Evolutionary conservation across 37 sponge, comb jelly and placozoan genomes (phyloP).

Genomic region (Aplysina aerophoba): DNA sequence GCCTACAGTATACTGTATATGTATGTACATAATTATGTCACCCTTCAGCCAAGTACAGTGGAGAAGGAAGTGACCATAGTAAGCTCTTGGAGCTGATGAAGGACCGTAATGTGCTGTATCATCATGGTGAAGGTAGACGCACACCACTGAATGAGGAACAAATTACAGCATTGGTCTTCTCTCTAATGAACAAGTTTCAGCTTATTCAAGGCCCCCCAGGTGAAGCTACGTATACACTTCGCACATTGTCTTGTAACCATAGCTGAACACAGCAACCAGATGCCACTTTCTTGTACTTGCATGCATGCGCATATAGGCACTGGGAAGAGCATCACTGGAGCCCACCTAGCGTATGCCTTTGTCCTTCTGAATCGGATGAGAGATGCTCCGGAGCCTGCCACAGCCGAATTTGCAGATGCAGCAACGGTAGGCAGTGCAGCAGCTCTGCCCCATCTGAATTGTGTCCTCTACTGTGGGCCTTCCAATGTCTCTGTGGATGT

Average conservation of each 20-base stretch:
- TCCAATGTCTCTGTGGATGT: conserved; percentile 78
- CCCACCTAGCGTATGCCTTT: conserved; percentile 69
- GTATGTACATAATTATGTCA: too few species aligned
- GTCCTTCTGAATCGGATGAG: conserved; percentile 29
- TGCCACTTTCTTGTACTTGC: too few species aligned
- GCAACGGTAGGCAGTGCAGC: too few species aligned
- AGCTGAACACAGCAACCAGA: too few species aligned
- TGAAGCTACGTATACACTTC: not conserved
- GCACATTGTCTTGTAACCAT: too few species aligned
- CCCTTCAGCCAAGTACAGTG: too few species aligned
- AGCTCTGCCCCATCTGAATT: not conserved
- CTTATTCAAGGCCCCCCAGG: conserved; percentile 85
- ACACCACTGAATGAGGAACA: conserved; percentile 49
- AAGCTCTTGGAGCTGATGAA: too few species aligned
- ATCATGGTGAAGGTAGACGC: not conserved
- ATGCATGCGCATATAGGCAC: conserved; percentile 44
- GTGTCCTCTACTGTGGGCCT: conserved; percentile 79
- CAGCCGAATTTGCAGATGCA: too few species aligned
- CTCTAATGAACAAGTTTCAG: conserved; percentile 37
- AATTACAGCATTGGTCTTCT: conserved; percentile 24
- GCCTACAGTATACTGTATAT: too few species aligned
- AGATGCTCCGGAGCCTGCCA: not conserved
- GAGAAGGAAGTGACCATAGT: too few species aligned
- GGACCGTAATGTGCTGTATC: too few species aligned
- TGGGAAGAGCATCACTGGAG: conserved; percentile 79